phyloP scores from a whole-genome alignment of 2,888 invertebrate species.

The Hemicrepidius hirtus region DNA sequence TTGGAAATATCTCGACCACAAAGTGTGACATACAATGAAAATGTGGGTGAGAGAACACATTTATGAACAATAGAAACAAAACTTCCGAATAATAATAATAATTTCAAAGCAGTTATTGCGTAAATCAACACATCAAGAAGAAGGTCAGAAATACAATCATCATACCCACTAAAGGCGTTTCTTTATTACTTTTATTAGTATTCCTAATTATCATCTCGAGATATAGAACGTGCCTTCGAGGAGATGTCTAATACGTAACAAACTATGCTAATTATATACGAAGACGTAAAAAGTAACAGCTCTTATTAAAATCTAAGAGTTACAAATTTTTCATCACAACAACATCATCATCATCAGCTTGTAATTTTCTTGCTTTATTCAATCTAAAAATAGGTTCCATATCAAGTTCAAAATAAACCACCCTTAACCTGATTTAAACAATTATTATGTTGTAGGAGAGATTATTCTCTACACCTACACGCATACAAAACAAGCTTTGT shows the following conservation, averaged over 20 bases:
- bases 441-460: background rate
- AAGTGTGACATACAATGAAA: constrained; percentile 40
- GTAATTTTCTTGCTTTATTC: too few species aligned
- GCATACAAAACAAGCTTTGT: background rate
- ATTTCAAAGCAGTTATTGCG: background rate
- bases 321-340: too few species aligned
- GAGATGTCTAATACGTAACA: too few species aligned
- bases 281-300: too few species aligned
- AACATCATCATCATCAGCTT: too few species aligned
- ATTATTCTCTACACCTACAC: background rate
- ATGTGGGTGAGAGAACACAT: constrained; percentile 28
- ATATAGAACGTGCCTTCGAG: background rate
- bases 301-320: too few species aligned
- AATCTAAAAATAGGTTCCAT: too few species aligned
- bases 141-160: background rate
- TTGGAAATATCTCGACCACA: constrained; percentile 48
- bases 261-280: too few species aligned
- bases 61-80: constrained; percentile 12
- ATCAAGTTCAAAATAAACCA: too few species aligned
- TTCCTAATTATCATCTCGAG: background rate
- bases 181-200: background rate
- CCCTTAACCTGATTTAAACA: background rate
- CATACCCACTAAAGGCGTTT: background rate
- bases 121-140: background rate
- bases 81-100: background rate